A percentile compares a stretch with the other conserved stretches of the same genome.
Evolutionary conservation across 2,888 invertebrate species (phyloP).

Genomic region (Nyleta sp.): DNA sequence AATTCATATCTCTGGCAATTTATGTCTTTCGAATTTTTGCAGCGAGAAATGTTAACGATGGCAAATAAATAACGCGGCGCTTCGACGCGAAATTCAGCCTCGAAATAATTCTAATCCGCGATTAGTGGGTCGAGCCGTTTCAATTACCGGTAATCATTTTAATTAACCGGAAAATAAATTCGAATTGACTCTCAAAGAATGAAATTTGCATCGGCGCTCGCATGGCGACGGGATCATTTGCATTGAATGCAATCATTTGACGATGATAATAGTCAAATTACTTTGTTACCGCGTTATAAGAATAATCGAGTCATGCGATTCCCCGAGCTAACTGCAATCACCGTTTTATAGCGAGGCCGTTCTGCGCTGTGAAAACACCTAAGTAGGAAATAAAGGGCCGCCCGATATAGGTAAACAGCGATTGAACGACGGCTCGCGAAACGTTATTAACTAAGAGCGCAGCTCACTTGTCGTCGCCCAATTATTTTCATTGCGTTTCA

Average conservation of each 20-base stretch:
- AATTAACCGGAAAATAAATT: slow-evolving; percentile 45
- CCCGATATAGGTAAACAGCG: slow-evolving; percentile 27
- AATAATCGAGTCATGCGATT: slow-evolving; percentile 37
- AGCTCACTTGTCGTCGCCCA: slow-evolving; percentile 6
- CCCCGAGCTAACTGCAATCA: slow-evolving; percentile 22
- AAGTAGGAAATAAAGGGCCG: slow-evolving; percentile 15
- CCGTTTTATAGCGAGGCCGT: slow-evolving; percentile 11
- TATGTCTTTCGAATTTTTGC: slow-evolving; percentile 16
- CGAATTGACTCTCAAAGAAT: slow-evolving; percentile 31
- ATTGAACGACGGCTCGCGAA: slow-evolving; percentile 34
- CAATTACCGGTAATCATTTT: slow-evolving; percentile 19
- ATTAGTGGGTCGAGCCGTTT: not conserved
- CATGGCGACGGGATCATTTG: slow-evolving; percentile 45
- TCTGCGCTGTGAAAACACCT: slow-evolving; percentile 23
- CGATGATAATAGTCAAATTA: slow-evolving; percentile 44
- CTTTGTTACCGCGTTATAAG: slow-evolving; percentile 44
- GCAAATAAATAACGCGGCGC: not conserved
- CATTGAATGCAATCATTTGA: slow-evolving; percentile 51
- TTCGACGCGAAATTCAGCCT: not conserved
- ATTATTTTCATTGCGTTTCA: not conserved
- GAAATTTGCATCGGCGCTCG: slow-evolving; percentile 16
- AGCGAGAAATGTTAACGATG: too few species aligned
- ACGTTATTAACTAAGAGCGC: slow-evolving; percentile 47
- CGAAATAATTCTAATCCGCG: slow-evolving; percentile 13
- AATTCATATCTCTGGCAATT: slow-evolving; percentile 43